Evolutionary conservation across 2,888 invertebrate species (phyloP).

Genomic region (Eucera pruinosa): DNA sequence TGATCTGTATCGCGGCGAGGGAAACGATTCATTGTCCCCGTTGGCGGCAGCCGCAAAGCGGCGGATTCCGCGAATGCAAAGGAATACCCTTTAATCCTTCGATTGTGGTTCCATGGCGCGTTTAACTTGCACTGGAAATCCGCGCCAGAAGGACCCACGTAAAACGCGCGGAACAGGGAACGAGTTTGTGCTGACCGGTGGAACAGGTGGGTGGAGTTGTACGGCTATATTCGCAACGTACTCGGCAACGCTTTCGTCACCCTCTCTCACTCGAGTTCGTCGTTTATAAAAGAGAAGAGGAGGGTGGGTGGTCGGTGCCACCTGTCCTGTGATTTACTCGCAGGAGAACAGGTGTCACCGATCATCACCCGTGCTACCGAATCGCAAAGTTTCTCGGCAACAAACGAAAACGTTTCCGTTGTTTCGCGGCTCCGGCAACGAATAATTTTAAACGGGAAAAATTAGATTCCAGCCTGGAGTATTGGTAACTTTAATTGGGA

Average conservation of each 20-base stretch:
- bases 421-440: background rate
- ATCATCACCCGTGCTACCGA: constrained; percentile 33
- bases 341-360: constrained; percentile 63
- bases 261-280: background rate
- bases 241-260: constrained; percentile 35
- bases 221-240: constrained; percentile 52
- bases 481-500: background rate
- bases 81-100: constrained; percentile 49
- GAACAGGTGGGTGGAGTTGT: constrained; percentile 64
- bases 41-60: constrained; percentile 5
- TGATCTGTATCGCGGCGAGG: constrained; percentile 32
- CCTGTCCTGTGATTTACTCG: constrained; percentile 56
- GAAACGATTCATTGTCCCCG: constrained; percentile 30
- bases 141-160: constrained; percentile 29
- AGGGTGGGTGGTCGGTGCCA: constrained; percentile 37
- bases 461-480: too few species aligned
- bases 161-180: constrained; percentile 13
- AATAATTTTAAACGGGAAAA: background rate
- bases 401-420: background rate
- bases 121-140: constrained; percentile 39
- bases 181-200: constrained; percentile 57
- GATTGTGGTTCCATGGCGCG: constrained; percentile 37
- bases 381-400: background rate
- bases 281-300: constrained; percentile 58
- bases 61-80: constrained; percentile 32